Percentiles rank a stretch among this genome's conserved stretches.
Evolutionary conservation across 2,888 invertebrate genomes (phyloP).

Genomic region (Sericinus montela): DNA sequence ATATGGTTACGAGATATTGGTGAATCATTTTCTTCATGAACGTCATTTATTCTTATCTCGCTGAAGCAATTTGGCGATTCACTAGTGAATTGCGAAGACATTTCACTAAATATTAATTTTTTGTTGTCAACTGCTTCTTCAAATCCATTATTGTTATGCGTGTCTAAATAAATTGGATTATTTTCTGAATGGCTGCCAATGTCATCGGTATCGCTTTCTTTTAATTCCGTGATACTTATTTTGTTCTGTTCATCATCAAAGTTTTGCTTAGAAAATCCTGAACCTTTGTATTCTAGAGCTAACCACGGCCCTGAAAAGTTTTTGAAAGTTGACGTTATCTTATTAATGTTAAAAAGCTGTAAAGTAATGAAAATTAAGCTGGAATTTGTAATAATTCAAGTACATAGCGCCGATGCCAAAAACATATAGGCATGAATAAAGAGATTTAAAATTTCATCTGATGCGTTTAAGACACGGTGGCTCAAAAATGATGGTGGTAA

Average conservation of each 20-base stretch:
- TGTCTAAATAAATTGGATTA: not conserved
- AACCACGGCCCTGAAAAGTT: constrained; percentile 9
- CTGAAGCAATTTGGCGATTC: not conserved
- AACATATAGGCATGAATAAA: too few relatives aligned
- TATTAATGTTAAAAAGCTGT: too few relatives aligned
- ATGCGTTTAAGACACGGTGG: too few relatives aligned
- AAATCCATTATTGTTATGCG: not conserved
- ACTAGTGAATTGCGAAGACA: constrained; percentile 5
- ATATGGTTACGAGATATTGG: constrained; percentile 12
- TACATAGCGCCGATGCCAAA: too few relatives aligned
- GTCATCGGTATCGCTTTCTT: not conserved
- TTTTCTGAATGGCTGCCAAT: not conserved
- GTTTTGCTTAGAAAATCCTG: not conserved
- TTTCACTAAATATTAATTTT: constrained; percentile 1
- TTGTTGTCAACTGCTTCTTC: constrained; percentile 8
- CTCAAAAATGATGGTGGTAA: too few relatives aligned
- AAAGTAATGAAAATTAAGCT: too few relatives aligned
- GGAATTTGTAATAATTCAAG: too few relatives aligned
- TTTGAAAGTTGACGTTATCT: not conserved
- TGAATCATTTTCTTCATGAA: constrained; percentile 16
- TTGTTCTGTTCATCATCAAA: constrained; percentile 1
- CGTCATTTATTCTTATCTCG: not conserved
- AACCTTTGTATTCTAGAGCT: constrained; percentile 1
- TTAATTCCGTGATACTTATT: constrained; percentile 8
- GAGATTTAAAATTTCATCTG: too few relatives aligned